Base-by-base conservation (phyloP, 2,797 vertebrate genomes). In the Eulemur coronatus region DNA sequence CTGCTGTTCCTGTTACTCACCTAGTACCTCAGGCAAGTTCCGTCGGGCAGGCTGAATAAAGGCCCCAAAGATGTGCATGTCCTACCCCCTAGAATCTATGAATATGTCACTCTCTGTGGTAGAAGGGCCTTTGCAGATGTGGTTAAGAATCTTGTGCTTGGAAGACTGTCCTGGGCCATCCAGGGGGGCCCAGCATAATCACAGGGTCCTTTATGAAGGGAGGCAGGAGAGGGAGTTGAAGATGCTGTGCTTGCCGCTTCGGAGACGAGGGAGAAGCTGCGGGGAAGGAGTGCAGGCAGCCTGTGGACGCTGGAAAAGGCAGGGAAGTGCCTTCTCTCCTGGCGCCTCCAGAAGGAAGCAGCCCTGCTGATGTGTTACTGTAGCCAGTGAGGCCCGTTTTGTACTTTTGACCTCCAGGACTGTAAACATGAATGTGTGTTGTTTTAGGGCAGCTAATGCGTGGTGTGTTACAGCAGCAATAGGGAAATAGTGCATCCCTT, bases 21-120 rank as follows among this genome's bases (percentile, higher is more conserved):
- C 4, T 2, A 12, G 7, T 35, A 55, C 73, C 24, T n/a, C 0
- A 0, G n/a, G 11, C 33, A 24, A 7, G 33, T 48, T 43, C 33
- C 15, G 2, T 0, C 28, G 2, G 13, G 15, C 20, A 48, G 24
- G 12, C 35, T 55, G 38, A 50, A 38, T 15, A 38, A 20, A 0
- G 0, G 0, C 8, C 18, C 18, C 46, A 38, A 33, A 35, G 82
- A 26, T 33, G 43, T 52, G 57, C 20, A 1, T 1, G 4, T 73
- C 52, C 11, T 14, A 9, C 1, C 33, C 48, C 50, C 20, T 1
- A 1, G 30, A 50, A 35, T 22, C 33, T 33, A 5, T 15, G 33
- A 28, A 1, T 26, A 30, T 43, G 10, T 20, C 22, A 15, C 59
- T 28, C 17, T 9, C 17, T 11, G 1, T 6, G 69, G 46, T 5